Base-by-base conservation (phyloP, 2,113 vertebrate genomes). In the Ascaphus truei region DNA sequence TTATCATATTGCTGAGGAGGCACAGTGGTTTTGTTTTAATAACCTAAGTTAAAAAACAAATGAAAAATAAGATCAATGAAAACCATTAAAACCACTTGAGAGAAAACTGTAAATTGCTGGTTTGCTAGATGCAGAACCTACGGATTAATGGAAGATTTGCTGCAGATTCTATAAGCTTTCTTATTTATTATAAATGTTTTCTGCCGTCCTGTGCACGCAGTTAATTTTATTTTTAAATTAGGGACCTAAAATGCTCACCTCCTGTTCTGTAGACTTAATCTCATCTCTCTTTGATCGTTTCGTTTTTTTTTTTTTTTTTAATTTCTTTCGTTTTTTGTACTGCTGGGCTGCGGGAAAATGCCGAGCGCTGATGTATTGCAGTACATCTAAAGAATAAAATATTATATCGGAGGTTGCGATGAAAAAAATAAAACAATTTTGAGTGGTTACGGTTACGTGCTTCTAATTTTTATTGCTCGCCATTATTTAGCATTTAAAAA, bases 1-100 rank as follows among this genome's bases (percentile, higher is more conserved):
- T 63, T 63, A 63, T 22, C 45, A 51, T 63, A 63, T n/a, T n/a
- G 61, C 61, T 63, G 61, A 63, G 33, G 29, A 25, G 20, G 45
- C 61, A 16, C 45, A 20, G 15, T 10, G 39, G 39, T 41, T 12
- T 41, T 47, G 26, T 37, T 57, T 57, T 45, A 57, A 57, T 67
- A 57, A 66, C 25, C 26, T 12, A 16, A 41, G 15, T 36, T 10
- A 16, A 34, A 41, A 36, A 67, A 66, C n/a, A 53, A 53, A 27
- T 4, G n/a, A 56, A 56, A 27, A 43, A 55, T 8, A 56, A 65
- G 37, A 55, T 66, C 63, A 66, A 55, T 67, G 37, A 45, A 57
- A 67, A 55, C 36, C 55, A 67, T 67, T 67, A 56, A 26, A 56
- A 7, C 5, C n/a, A 18, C 22, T 15, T 9, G 13, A 39, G 23